Evolutionary conservation across 2,888 invertebrate genomes (phyloP).

Genomic region (Hyppa rectilinea): DNA sequence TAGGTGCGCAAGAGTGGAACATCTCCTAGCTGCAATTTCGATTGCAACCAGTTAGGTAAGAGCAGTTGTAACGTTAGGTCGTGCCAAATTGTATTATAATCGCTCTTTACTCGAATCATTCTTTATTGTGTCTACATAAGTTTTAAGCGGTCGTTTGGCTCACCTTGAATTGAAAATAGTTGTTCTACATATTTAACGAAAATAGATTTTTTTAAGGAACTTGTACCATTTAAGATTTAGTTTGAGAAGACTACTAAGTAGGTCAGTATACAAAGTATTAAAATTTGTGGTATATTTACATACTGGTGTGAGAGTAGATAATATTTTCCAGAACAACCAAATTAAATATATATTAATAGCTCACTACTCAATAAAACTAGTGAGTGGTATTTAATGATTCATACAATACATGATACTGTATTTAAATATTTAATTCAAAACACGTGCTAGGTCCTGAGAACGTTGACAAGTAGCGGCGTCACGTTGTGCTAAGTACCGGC

Average conservation of each 20-base stretch:
- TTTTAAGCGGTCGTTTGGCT: slow-evolving; percentile 5
- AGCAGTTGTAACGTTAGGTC: slow-evolving; percentile 39
- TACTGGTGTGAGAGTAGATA: slow-evolving; percentile 1
- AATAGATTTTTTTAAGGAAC: background rate
- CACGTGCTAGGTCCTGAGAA: slow-evolving; percentile 53
- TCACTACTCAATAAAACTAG: slow-evolving; percentile 19
- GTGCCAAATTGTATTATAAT: slow-evolving; percentile 61
- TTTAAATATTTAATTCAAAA: slow-evolving; percentile 38
- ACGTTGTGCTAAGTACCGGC: slow-evolving; percentile 40
- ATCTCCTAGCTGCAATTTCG: slow-evolving; percentile 58
- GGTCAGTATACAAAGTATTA: slow-evolving; percentile 8
- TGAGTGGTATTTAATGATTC: slow-evolving; percentile 33
- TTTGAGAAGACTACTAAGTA: slow-evolving; percentile 12
- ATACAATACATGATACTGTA: slow-evolving; percentile 18
- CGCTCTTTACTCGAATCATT: slow-evolving; percentile 36
- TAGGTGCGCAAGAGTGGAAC: slow-evolving; percentile 47
- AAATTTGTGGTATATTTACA: slow-evolving; percentile 21
- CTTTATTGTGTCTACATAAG: slow-evolving; percentile 24
- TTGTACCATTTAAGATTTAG: slow-evolving; percentile 2
- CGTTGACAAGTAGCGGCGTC: slow-evolving; percentile 45
- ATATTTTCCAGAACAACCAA: background rate
- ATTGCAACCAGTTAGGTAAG: slow-evolving; percentile 58
- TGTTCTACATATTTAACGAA: slow-evolving; percentile 41
- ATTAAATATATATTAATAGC: slow-evolving; percentile 16
- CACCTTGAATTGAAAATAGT: slow-evolving; percentile 30